A percentile compares a stretch with the other conserved stretches of the same genome.
Conservation (phyloP, 2,797 vertebrate genomes). For the Gymnothorax javanicus region DNA sequence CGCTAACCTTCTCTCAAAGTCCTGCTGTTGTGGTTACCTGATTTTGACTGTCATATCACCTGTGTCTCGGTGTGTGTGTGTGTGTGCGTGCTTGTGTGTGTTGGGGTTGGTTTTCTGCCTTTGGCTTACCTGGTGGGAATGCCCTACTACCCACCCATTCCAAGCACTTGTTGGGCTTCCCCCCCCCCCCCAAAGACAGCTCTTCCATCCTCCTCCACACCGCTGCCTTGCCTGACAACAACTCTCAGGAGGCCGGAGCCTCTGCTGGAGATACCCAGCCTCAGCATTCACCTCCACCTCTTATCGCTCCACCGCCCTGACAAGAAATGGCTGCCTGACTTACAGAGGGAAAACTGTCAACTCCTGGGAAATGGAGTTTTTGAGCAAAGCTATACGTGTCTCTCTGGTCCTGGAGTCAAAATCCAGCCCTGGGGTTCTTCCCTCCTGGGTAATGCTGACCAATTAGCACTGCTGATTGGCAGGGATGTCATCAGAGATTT, state of each 20-base stretch:
- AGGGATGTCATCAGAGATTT: too few species aligned
- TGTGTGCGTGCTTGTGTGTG: background rate
- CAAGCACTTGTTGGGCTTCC: background rate
- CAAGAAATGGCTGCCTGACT: slow-evolving; percentile 1
- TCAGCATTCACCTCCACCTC: slow-evolving; percentile 31
- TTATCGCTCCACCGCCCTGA: slow-evolving; percentile 56
- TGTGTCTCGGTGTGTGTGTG: background rate
- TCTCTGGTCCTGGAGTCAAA: background rate
- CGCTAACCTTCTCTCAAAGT: too few species aligned
- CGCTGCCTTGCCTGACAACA: slow-evolving; percentile 14
- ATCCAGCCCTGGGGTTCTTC: too few species aligned
- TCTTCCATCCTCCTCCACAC: slow-evolving; percentile 37
- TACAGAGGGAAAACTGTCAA: background rate
- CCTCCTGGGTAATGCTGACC: too few species aligned
- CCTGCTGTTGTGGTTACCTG: background rate
- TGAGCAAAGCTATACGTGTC: background rate
- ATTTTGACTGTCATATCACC: background rate
- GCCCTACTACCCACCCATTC: background rate
- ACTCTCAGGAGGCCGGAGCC: background rate
- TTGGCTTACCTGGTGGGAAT: slow-evolving; percentile 49
- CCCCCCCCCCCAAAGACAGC: slow-evolving; percentile 59
- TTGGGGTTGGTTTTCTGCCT: slow-evolving; percentile 32
- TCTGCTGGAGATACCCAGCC: slow-evolving; percentile 16
- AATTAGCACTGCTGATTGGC: too few species aligned
- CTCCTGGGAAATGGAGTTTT: background rate